Conservation (phyloP, 2,113 vertebrate genomes). For the Montifringilla adamsi region DNA sequence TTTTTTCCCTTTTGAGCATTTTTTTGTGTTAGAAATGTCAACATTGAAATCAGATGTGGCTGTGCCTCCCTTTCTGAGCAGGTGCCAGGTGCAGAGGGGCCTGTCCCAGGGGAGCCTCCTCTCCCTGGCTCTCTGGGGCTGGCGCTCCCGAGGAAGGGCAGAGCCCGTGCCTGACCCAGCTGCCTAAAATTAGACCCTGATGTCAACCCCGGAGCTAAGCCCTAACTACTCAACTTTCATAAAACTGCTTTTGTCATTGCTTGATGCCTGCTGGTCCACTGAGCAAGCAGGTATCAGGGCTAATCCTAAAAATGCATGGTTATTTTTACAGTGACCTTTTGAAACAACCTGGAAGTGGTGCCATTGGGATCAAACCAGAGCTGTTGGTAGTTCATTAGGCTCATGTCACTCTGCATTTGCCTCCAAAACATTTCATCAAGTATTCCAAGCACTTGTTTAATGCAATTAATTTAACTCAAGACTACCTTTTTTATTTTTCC, state of each 20-base stretch:
- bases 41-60: rapidly evolving
- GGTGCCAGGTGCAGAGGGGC: not conserved
- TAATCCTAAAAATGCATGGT: not conserved
- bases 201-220: not conserved
- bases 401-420: not conserved
- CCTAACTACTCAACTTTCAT: conserved; percentile 33
- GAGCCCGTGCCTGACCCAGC: not conserved
- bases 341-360: not conserved
- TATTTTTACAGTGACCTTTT: conserved; percentile 10
- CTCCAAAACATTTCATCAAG: not conserved
- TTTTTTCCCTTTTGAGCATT: not conserved
- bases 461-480: not conserved
- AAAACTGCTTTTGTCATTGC: conserved; percentile 34
- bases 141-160: not conserved
- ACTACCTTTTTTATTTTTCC: not conserved
- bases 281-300: conserved; percentile 15
- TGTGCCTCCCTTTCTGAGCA: not conserved
- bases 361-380: not conserved
- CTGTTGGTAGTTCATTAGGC: not conserved
- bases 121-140: not conserved
- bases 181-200: conserved; percentile 53
- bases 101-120: not conserved
- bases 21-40: not conserved
- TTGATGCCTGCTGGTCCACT: not conserved
- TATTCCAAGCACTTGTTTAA: not conserved